These are phyloP conservation scores for Brachionus paranguensis DNA, from an alignment of 1,140 invertebrate genomes.

Conservation along the genomic window DNA sequence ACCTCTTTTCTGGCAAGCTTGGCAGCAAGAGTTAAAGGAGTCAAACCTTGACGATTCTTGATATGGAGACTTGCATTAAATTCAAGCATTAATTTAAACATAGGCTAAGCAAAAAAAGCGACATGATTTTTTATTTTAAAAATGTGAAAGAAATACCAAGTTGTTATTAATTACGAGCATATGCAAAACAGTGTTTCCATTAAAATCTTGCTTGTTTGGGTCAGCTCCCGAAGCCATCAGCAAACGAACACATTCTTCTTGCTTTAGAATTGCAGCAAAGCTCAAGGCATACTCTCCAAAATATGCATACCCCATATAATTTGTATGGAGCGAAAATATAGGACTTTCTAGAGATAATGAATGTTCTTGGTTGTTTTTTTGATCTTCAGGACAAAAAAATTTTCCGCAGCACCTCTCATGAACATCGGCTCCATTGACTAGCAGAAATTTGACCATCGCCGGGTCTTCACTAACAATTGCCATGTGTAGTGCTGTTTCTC, in stretches of 20 bases:
- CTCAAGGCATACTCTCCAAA: slow-evolving; percentile 94
- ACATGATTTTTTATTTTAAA: background rate
- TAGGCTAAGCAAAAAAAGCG: slow-evolving; percentile 60
- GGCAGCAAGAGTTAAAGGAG: slow-evolving; percentile 84
- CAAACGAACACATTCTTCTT: slow-evolving; percentile 91
- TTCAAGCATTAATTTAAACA: slow-evolving; percentile 89
- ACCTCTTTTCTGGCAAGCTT: slow-evolving; percentile 80
- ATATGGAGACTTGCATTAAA: slow-evolving; percentile 77
- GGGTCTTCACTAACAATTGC: slow-evolving; percentile 97
- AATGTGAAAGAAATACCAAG: slow-evolving; percentile 51
- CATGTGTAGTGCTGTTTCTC: slow-evolving; percentile 68
- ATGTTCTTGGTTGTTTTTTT: slow-evolving; percentile 72
- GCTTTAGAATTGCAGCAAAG: slow-evolving; percentile 90
- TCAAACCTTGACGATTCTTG: slow-evolving; percentile 78
- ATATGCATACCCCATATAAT: slow-evolving; percentile 91
- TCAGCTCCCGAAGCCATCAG: slow-evolving; percentile 85
- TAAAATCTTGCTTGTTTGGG: slow-evolving; percentile 87
- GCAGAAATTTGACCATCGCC: slow-evolving; percentile 86
- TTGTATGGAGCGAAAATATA: slow-evolving; percentile 73
- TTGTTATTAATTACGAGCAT: slow-evolving; percentile 95
- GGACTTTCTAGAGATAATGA: slow-evolving; percentile 86
- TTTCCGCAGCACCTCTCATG: slow-evolving; percentile 71
- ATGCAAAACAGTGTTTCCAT: slow-evolving; percentile 93
- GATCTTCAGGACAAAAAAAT: slow-evolving; percentile 95
- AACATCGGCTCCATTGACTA: slow-evolving; percentile 82